A percentile compares a stretch with the other conserved stretches of the same genome.
These are phyloP conservation scores for Scaptomyza hsui DNA, from an alignment of 1,140 invertebrate genomes.

Conservation along the genomic window DNA sequence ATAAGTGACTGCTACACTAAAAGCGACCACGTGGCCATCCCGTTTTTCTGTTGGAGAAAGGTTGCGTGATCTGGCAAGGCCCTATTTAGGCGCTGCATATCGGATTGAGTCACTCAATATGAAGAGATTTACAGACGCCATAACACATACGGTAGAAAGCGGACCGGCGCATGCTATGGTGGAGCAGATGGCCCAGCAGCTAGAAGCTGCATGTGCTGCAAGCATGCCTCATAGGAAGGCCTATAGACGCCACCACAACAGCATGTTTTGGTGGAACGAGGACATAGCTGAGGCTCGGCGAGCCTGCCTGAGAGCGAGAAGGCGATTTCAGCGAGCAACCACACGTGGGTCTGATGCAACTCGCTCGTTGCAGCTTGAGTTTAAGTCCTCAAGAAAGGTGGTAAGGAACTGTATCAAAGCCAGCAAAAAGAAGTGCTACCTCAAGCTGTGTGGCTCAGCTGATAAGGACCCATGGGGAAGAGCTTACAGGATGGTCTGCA, in stretches of 20 bases:
- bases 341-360: neutral
- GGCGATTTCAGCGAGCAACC: neutral
- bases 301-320: neutral
- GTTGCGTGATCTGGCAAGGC: neutral
- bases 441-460: too few relatives aligned
- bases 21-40: neutral
- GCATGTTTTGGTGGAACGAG: neutral
- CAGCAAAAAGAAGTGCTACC: too few relatives aligned
- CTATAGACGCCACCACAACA: too few relatives aligned
- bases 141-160: too few relatives aligned
- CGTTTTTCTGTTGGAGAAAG: neutral
- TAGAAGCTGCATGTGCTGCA: neutral
- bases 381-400: too few relatives aligned
- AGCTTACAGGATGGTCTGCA: too few relatives aligned
- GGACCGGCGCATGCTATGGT: too few relatives aligned
- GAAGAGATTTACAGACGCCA: too few relatives aligned
- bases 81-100: neutral
- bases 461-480: too few relatives aligned
- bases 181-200: neutral
- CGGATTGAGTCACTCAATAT: too few relatives aligned
- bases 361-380: too few relatives aligned
- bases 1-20: neutral
- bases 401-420: too few relatives aligned
- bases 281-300: neutral
- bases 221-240: neutral